Base-by-base conservation (phyloP, 2,797 vertebrate species). In the Cirrhinus molitorella region DNA sequence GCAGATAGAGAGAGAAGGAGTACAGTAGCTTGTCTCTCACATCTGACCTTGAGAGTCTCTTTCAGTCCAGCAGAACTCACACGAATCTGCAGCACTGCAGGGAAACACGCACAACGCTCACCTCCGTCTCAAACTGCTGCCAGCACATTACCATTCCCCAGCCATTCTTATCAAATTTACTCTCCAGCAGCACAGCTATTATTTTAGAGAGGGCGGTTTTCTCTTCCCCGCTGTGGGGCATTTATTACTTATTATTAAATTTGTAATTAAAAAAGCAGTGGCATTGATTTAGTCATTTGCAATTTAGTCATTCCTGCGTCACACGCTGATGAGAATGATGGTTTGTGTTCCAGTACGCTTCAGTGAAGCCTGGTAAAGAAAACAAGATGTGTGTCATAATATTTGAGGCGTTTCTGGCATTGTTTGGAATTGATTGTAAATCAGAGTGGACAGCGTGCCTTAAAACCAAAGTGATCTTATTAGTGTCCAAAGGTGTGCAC, bases 141-240 rank as follows among this genome's bases (percentile, higher is more conserved):
- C 91, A 93, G 91, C 68, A 89, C 91, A 94, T 92, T 92, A 92
- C 89, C 90, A 89, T 91, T 85, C 89, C 31, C 84, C 9, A 19
- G 21, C 53, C 43, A 65, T 83, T 89, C 90, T 79, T 83, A 75
- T 81, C 78, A 88, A 78, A 83, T 85, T 84, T 66, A 40, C 67
- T 89, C 82, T 89, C 89, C 86, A 87, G 91, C 89, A 89, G 72
- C 86, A 76, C 31, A 5, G 34, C 34, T 76, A 25, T 86, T 63
- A 83, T 74, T n/a, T 83, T 83, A 59, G 75, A 75, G 25, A 70
- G 51, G 43, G 59, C 45, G 34, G 83, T 53, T 55, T 83, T 86
- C 80, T 84, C 55, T 63, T 8, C 51, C 66, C 31, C 68, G 25
- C 63, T 21, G 23, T 63, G 59, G 73, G 68, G 84, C 79, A 9